A percentile compares a stretch with the other conserved stretches of the same genome.
Conservation (phyloP, 2,888 invertebrate species). For the Ophraella communa region DNA sequence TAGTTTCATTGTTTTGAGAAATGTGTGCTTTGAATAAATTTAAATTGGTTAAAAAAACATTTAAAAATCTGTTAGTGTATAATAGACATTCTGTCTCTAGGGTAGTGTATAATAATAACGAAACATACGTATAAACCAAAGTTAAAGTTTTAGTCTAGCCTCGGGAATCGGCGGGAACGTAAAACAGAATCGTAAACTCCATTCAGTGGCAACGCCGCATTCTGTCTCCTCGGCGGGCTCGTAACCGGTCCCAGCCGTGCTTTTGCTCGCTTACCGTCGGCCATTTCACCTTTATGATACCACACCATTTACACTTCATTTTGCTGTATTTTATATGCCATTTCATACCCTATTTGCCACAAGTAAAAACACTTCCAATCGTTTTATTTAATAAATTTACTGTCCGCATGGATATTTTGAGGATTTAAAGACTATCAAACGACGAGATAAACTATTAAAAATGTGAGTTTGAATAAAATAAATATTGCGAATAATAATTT, state of each 20-base stretch:
- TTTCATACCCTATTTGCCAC: slow-evolving; percentile 50
- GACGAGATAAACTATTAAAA: slow-evolving; percentile 5
- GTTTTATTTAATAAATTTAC: slow-evolving; percentile 33
- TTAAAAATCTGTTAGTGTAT: neutral
- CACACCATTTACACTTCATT: slow-evolving; percentile 59
- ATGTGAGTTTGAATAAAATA: neutral
- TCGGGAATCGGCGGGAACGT: slow-evolving; percentile 19
- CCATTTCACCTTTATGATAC: slow-evolving; percentile 57
- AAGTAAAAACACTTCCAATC: slow-evolving; percentile 38
- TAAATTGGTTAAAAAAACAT: no score
- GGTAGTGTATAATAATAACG: neutral
- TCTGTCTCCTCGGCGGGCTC: slow-evolving; percentile 49
- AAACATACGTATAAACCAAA: neutral
- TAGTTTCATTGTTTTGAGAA: no score
- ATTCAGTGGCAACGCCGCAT: slow-evolving; percentile 20
- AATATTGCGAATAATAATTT: neutral
- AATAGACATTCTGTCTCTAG: neutral
- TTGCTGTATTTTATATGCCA: slow-evolving; percentile 55
- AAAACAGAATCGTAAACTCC: slow-evolving; percentile 3
- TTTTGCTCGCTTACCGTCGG: slow-evolving; percentile 56
- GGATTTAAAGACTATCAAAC: slow-evolving; percentile 16
- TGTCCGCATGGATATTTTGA: slow-evolving; percentile 20
- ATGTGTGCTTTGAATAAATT: neutral
- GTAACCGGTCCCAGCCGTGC: slow-evolving; percentile 57
- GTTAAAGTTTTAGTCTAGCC: neutral